Conservation (phyloP, 2,113 vertebrate species). For the Odobenus rosmarus region DNA sequence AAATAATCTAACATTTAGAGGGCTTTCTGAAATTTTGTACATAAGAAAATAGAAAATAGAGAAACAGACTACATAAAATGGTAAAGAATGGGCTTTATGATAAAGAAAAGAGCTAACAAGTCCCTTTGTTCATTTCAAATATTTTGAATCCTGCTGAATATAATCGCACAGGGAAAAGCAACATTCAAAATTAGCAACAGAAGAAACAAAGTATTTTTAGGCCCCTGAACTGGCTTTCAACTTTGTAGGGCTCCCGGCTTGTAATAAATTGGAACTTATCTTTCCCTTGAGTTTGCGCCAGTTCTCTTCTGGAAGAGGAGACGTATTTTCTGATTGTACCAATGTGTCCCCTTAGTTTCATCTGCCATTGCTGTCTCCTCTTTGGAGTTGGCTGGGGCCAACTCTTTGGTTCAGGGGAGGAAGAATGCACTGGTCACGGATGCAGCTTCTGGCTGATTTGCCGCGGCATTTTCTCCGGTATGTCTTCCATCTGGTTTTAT, state of each 20-base stretch:
- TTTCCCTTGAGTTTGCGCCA: constrained; percentile 35
- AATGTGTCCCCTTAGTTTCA: neutral
- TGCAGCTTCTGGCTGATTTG: neutral
- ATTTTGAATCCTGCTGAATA: constrained; percentile 13
- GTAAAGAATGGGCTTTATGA: neutral
- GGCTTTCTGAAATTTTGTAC: neutral
- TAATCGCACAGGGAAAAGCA: neutral
- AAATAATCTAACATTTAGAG: constrained; percentile 18
- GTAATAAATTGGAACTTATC: neutral
- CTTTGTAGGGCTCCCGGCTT: neutral
- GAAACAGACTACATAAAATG: neutral
- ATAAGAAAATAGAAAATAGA: constrained; percentile 34
- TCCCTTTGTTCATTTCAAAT: constrained; percentile 7
- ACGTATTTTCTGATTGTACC: neutral
- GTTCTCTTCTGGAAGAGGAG: constrained; percentile 36
- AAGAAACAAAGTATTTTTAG: constrained; percentile 50
- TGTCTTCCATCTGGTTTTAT: neutral
- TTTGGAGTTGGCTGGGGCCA: neutral
- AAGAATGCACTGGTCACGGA: neutral
- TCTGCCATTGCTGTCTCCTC: neutral
- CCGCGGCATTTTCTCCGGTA: neutral
- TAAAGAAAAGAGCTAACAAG: neutral
- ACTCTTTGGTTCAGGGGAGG: neutral
- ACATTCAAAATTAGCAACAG: constrained; percentile 45
- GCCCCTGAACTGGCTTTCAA: neutral